Base-by-base conservation (phyloP, 1,140 invertebrate genomes). In the Drosophila burlai region DNA sequence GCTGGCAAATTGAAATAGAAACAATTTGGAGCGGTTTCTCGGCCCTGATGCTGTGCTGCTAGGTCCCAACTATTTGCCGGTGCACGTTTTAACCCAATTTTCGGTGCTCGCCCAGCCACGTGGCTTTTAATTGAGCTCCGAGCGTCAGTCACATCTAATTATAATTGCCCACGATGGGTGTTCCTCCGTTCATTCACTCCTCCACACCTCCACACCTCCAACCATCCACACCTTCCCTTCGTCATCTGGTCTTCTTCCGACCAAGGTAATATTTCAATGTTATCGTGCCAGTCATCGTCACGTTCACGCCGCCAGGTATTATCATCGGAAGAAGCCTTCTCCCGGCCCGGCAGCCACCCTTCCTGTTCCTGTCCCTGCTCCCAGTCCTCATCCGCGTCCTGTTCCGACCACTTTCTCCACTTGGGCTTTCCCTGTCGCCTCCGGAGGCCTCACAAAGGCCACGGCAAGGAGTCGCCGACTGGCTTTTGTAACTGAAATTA, bases 71-170 rank as follows among this genome's bases (percentile, higher is more conserved):
- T 43, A 50, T 62, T 64, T 74, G 72, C 38, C 47, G 68, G 21
- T 46, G 76, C 80, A 83, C 81, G 68, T 89, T 86, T 89, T 81
- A 89, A 89, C 81, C 84, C 84, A 89, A 81, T 89, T 87, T 76
- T 80, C 26, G 55, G 46, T 67, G 72, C 43, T 77, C 76, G 68
- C 59, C 61, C 50, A 76, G 66, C 83, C 83, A 80, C 73, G 84
- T 81, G 65, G 49, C 58, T 81, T 87, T 87, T 87, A 87, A 87
- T 87, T 87, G 84, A 81, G 73, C 80, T 55, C 54, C 52, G 61
- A 57, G 58, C 80, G 59, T 68, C 59, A 78, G 76, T 58, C 84
- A 78, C 77, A 89, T 89, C 84, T 89, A 89, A 89, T 89, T 89
- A 87, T 84, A 87, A 83, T 87, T 83, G 81, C 65, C 69, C 42